Conservation (phyloP, 1,140 invertebrate genomes). For the Penaeus indicus region DNA sequence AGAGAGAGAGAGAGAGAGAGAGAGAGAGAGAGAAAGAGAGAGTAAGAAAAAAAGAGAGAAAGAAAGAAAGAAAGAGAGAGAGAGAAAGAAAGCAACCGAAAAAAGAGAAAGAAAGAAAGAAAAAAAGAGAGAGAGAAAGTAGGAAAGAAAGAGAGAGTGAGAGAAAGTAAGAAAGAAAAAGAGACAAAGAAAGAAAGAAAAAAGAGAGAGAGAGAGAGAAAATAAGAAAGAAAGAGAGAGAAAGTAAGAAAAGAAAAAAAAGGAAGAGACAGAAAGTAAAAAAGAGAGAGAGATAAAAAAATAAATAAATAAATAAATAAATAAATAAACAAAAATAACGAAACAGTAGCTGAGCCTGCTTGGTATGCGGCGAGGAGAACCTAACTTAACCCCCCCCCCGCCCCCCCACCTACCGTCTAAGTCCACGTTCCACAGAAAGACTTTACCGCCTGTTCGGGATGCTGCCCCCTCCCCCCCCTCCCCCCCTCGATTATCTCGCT, state of each 20-base stretch:
- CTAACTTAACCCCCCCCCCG: too few relatives aligned
- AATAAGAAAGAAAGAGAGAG: background rate
- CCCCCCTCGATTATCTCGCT: too few relatives aligned
- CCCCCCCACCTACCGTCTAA: too few relatives aligned
- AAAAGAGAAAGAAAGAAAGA: background rate
- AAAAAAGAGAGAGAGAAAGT: slow-evolving; percentile 14
- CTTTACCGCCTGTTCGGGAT: too few relatives aligned
- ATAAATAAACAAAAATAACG: background rate
- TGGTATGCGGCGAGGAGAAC: background rate
- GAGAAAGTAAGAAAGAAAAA: slow-evolving; percentile 18
- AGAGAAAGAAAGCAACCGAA: background rate
- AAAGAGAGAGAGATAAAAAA: background rate
- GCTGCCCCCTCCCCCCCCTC: too few relatives aligned
- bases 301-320: background rate
- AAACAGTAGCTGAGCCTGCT: background rate
- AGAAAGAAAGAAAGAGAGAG: background rate
- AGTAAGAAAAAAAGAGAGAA: background rate
- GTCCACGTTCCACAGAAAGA: too few relatives aligned
- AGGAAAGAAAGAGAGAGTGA: slow-evolving; percentile 21
- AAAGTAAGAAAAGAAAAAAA: slow-evolving; percentile 3
- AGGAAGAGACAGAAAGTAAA: slow-evolving; percentile 12
- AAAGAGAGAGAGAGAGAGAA: background rate
- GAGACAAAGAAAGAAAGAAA: slow-evolving; percentile 21
- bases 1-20: background rate
- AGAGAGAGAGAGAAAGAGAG: background rate